phyloP scores from a whole-genome alignment of 2,888 invertebrate genomes.

The Entomobrya proxima region DNA sequence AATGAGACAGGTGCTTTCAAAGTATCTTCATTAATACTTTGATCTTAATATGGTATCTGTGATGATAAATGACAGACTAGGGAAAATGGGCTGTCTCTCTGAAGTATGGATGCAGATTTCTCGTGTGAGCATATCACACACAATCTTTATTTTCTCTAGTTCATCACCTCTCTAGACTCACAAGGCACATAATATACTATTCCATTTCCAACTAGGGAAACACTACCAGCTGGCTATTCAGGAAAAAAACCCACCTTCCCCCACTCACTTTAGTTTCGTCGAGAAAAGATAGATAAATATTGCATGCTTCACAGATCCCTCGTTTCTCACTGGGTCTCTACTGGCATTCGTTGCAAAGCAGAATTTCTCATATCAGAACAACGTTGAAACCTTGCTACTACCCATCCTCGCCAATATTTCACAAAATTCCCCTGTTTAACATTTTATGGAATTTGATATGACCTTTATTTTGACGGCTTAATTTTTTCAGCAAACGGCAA shows the following conservation, averaged over 20 bases:
- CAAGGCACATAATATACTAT: background rate
- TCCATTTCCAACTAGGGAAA: too few species aligned
- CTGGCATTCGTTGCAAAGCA: too few species aligned
- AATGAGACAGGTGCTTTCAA: conserved; percentile 67
- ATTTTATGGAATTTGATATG: conserved; percentile 17
- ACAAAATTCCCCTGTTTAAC: conserved; percentile 4
- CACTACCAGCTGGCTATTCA: background rate
- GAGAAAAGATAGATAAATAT: background rate
- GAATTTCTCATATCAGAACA: too few species aligned
- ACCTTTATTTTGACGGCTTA: conserved; percentile 43
- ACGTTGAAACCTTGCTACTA: background rate
- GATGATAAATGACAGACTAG: conserved; percentile 60
- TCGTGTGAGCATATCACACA: too few species aligned
- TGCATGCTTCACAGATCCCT: background rate
- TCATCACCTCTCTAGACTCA: background rate
- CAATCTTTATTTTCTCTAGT: background rate
- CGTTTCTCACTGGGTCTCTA: background rate
- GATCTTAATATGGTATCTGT: conserved; percentile 51
- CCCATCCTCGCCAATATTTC: conserved; percentile 11
- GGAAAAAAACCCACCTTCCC: too few species aligned
- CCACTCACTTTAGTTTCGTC: background rate
- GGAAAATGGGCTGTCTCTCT: conserved; percentile 4
- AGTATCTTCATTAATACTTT: conserved; percentile 68
- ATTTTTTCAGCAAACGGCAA: conserved; percentile 16
- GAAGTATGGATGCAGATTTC: conserved; percentile 2